Evolutionary conservation across 2,888 invertebrate species (phyloP), one percentile per base, ranked within the genome.

Genomic region (Encarsia formosa): DNA sequence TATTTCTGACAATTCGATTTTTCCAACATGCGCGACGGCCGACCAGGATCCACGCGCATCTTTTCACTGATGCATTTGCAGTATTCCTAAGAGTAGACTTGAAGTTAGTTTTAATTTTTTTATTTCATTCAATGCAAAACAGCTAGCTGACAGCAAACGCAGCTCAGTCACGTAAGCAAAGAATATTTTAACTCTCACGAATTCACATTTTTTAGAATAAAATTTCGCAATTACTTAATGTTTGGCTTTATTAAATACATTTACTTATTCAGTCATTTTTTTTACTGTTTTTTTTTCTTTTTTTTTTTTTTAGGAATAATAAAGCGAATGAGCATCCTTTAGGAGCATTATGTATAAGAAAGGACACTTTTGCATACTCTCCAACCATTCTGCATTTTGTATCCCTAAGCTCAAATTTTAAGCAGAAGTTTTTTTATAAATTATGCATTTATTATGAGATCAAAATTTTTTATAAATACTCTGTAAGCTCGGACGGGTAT

Each of bases 291-390:
- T n/a, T n/a, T n/a, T n/a, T n/a, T n/a, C n/a, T n/a, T n/a, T n/a
- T n/a, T 15, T 34, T 22, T 39, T 46, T 40, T 49, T 55, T 48
- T 55, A 37, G 32, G 49, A 41, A 20, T 37, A 43, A 32, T 22
- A 42, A 41, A 38, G 42, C 39, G 49, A 56, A 56, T 52, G 52
- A 52, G 42, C 42, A 52, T 52, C 49, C 40, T 41, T n/a, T 49
- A 52, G 45, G 37, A 23, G 37, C 37, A 19, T 37, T 2, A 13
- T 20, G 2, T 16, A 4, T 37, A 11, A 35, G 8, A 35, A 6
- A 18, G 13, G 13, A 5, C 6, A 8, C 32, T 40, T 9, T 49
- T 22, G 22, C 49, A 45, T 50, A 32, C 16, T 4, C 6, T 19
- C 38, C 42, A 22, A 35, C 18, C 5, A 13, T 48, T 29, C 19